Evolutionary conservation across 2,797 vertebrate species (phyloP).

Genomic region (Crypturellus tataupa): DNA sequence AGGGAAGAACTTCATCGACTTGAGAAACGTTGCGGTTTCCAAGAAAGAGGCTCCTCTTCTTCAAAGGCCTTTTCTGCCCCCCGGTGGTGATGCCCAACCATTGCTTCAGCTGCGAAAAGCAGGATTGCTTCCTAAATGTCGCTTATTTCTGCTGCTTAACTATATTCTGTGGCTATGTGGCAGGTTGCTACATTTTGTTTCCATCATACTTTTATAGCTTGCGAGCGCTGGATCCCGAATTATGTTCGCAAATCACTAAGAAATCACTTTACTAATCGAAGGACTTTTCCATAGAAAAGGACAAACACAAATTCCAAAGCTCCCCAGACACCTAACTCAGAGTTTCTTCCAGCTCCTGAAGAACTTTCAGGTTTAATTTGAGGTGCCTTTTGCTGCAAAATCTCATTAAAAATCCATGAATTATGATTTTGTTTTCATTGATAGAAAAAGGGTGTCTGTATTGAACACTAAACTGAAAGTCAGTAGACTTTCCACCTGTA

Average conservation of each 20-base stretch:
- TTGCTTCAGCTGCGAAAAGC: background rate
- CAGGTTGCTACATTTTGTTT: background rate
- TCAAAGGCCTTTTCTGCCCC: slow-evolving; percentile 78
- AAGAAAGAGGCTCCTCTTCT: background rate
- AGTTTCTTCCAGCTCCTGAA: background rate
- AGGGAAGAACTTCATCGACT: background rate
- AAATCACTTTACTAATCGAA: background rate
- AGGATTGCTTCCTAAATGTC: fast-evolving
- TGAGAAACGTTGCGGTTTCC: fast-evolving
- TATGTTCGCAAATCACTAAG: background rate
- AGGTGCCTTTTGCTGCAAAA: background rate
- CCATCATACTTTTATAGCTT: fast-evolving
- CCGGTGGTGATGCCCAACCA: slow-evolving; percentile 70
- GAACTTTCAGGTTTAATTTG: background rate
- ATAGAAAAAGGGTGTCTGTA: background rate
- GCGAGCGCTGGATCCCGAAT: background rate
- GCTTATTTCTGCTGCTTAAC: background rate
- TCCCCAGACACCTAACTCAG: background rate
- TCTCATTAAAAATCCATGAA: background rate
- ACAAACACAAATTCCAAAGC: background rate
- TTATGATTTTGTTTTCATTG: background rate
- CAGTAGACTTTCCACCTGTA: background rate
- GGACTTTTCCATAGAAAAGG: background rate
- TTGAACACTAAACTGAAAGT: background rate
- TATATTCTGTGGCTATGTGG: fast-evolving